Base-by-base conservation (phyloP, 2,888 invertebrate genomes). In the Drosophila robusta region DNA sequence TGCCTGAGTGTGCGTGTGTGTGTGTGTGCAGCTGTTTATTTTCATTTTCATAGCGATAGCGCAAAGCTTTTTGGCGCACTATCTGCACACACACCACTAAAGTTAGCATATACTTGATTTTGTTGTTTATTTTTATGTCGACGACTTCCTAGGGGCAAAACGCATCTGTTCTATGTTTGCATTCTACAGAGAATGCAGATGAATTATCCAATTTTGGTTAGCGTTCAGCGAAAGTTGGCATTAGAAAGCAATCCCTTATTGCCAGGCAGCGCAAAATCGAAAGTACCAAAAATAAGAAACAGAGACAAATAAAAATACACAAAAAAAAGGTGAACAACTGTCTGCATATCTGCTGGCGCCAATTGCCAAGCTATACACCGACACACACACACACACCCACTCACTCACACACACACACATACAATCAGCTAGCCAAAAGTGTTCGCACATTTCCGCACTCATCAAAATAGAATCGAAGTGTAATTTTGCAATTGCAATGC, bases 401-500 rank as follows among this genome's bases (percentile, higher is more conserved):
- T 39, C 44, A 54, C 44, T 51, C 70, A 52, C 39, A 41, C 49
- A 42, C 51, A 47, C 51, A 51, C 26, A 39, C 32, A 44, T 52
- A 55, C 46, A 66, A 22, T 57, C 42, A 12, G 67, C 58, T 66
- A 72, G 74, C 75, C 70, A 77, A 80, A 80, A 68, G 49, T 55
- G 68, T 75, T 78, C 82, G 78, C 82, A 86, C 85, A 78, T 84
- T 86, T 86, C 85, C 85, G 85, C 85, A 87, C 79, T 77, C 77
- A 81, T 79, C 79, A 79, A 79, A 79, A 79, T 71, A 75, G 70
- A 65, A 75, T 70, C 68, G 69, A 78, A 70, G 66, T 66, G 70
- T 57, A 71, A 66, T 56, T 73, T 74, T 58, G 62, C 58, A 68
- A 61, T 63, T 70, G 76, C 73, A 71, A 46, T 69, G 76, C 83